phyloP scores from a whole-genome alignment of 2,888 invertebrate species.

The Plemyria rubiginata region DNA sequence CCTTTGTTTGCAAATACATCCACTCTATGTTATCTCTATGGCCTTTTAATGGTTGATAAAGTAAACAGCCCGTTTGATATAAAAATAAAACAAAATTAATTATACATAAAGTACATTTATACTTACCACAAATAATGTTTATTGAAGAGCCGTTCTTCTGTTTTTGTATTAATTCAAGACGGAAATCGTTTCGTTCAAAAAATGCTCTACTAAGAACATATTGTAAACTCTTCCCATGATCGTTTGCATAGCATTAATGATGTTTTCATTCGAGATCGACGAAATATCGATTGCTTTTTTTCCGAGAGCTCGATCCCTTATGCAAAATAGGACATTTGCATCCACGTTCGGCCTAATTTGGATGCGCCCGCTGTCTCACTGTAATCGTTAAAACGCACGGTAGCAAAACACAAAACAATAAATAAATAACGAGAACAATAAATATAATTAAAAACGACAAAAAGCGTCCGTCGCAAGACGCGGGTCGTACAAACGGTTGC shows the following conservation, averaged over 20 bases:
- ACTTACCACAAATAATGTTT: constrained; percentile 1
- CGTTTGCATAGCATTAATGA: constrained; percentile 75
- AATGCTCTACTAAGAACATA: constrained; percentile 31
- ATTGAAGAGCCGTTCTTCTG: background rate
- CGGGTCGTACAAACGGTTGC: constrained; percentile 70
- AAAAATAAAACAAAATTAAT: constrained; percentile 6
- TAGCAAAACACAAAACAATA: constrained; percentile 79
- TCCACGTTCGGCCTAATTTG: constrained; percentile 77
- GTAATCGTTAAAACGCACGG: constrained; percentile 80
- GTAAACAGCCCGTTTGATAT: constrained; percentile 24
- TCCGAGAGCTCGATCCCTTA: constrained; percentile 58
- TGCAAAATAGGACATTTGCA: constrained; percentile 78
- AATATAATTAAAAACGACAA: constrained; percentile 83
- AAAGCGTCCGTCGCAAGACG: constrained; percentile 79
- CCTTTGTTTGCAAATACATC: constrained; percentile 75
- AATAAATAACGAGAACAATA: constrained; percentile 83
- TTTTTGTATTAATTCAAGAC: constrained; percentile 30
- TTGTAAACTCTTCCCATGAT: constrained; percentile 57
- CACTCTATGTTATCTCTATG: constrained; percentile 46
- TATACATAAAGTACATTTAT: no score
- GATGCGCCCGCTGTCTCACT: constrained; percentile 72
- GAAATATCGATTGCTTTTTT: constrained; percentile 60
- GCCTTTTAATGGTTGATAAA: constrained; percentile 47
- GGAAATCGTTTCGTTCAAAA: constrained; percentile 50
- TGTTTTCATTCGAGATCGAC: constrained; percentile 68